Base-by-base conservation (phyloP, 1,140 invertebrate species). In the Bombus haemorrhoidalis region DNA sequence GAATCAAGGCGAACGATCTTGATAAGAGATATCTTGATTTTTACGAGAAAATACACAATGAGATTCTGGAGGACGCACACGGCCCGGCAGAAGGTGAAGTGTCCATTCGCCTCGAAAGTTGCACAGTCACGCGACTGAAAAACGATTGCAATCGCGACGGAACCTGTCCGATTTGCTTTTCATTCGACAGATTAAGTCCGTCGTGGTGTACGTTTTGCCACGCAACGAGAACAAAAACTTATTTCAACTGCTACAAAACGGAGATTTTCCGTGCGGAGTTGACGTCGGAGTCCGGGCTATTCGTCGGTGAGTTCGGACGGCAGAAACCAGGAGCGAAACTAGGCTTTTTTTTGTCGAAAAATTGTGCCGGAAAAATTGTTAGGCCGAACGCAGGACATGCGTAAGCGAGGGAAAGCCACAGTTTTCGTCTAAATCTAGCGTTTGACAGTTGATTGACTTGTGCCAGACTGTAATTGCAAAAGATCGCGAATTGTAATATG, bases 11-110 rank as follows among this genome's bases (percentile, higher is more conserved):
- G 39, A 53, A 53, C 41, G 72, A 83, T 76, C 73, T 43, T 15
- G 81, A 83, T 83, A 83, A 83, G 43, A 12, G 73, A 41, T 53
- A 73, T 39, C 59, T 83, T 39, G 81, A 83, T 83, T 83, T 68
- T 83, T 83, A 76, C 59, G 72, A 83, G 41, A 41, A 8, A 39
- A 62, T 32, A 8, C 22, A 53, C 47, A 53, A 53, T 18, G 47
- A 53, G 47, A 53, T 53, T 53, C 47, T 22, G 47, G 18, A 53
- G 47, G 47, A 22, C 47, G 47, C 47, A 22, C 18, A 22, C 18
- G 18, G 6, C 18, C 6, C 47, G 8, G 81, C 28, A 34, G 2
- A 25, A 18, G 53, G 37, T 28, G n/a, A 74, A 74, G 37, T 34
- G 47, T 32, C 47, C 47, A 53, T 22, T 53, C 47, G 47, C 47